Evolutionary conservation across 2,888 invertebrate genomes (phyloP), one percentile per base, ranked within the genome.

Genomic region (Leptodirus hochenwartii): DNA sequence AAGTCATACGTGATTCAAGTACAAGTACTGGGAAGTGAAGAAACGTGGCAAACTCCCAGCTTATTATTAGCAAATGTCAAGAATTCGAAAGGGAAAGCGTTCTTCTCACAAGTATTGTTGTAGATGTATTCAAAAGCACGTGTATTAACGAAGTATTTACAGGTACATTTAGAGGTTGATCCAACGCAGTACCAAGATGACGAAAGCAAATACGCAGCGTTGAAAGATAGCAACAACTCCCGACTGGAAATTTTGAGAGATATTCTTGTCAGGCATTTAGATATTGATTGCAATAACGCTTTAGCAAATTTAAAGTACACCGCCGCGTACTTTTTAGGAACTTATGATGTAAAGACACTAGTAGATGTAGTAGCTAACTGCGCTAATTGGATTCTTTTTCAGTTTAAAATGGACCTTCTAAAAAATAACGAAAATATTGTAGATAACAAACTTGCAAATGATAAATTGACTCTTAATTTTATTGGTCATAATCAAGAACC

Each of bases 11-110:
- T 69, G 39, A 54, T 84, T 37, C 70, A 77, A 42, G 76, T 84
- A 5, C 69, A 77, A 46, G 72, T 82, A 15, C 55, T 84, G 33
- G 82, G 81, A 1, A 74, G 75, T 0, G 84, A 84, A 45, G 82
- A 84, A 50, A 84, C 81, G 0, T 84, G 84, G 82, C 76, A 82
- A 32, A 82, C 82, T 0, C 84, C 84, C 1, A 81, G 81, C 36
- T 59, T 84, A 31, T 56, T 84, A 32, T 60, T 80, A 41, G 82
- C 82, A 2, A 64, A 65, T 1, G 59, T 62, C 22, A 59, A 64
- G 14, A 64, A 64, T 15, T 69, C 67, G 27, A 66, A 64, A 10
- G 84, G 84, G 10, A 64, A 69, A 39, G 79, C 79, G 4, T 69
- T 85, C 24, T 82, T 85, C 47, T 84, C 84, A 14, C 78, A 78